A percentile compares a stretch with the other conserved stretches of the same genome.
These are phyloP conservation scores for Sarcophaga variegata DNA, from an alignment of 2,888 invertebrate genomes.

Conservation along the genomic window DNA sequence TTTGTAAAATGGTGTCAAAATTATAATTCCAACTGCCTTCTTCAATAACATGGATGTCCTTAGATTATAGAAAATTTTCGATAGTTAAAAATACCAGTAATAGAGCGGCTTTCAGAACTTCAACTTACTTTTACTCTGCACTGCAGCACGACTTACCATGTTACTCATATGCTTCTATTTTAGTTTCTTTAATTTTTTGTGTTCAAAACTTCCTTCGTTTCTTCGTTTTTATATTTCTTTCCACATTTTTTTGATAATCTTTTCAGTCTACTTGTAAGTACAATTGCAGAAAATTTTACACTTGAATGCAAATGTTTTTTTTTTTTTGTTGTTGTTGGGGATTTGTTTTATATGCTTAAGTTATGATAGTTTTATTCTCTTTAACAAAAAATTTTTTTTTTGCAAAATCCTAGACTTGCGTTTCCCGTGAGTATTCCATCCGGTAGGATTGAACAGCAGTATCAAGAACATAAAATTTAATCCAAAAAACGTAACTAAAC, in stretches of 20 bases:
- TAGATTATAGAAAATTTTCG: too few relatives aligned
- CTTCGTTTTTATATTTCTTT: slow-evolving; percentile 15
- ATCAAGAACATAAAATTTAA: too few relatives aligned
- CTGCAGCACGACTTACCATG: background rate
- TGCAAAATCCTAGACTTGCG: background rate
- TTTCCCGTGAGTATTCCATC: too few relatives aligned
- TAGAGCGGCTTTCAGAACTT: too few relatives aligned
- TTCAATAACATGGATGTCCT: too few relatives aligned
- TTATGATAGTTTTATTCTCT: slow-evolving; percentile 46
- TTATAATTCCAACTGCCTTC: too few relatives aligned
- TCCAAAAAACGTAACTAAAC: too few relatives aligned
- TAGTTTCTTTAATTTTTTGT: background rate
- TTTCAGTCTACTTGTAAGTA: slow-evolving; percentile 2
- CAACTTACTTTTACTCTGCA: too few relatives aligned
- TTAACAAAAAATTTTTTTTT: too few relatives aligned
- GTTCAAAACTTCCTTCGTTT: background rate
- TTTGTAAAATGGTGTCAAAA: too few relatives aligned
- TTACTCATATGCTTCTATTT: background rate
- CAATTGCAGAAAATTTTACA: slow-evolving; percentile 65
- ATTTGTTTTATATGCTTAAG: slow-evolving; percentile 57
- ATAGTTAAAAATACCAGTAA: too few relatives aligned
- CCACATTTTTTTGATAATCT: background rate
- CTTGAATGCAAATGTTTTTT: slow-evolving; percentile 65
- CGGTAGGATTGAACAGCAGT: too few relatives aligned
- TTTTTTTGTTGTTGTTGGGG: slow-evolving; percentile 17